A percentile compares a stretch with the other conserved stretches of the same genome.
Conservation (phyloP, 2,113 vertebrate species). For the Crotalus viridis region DNA sequence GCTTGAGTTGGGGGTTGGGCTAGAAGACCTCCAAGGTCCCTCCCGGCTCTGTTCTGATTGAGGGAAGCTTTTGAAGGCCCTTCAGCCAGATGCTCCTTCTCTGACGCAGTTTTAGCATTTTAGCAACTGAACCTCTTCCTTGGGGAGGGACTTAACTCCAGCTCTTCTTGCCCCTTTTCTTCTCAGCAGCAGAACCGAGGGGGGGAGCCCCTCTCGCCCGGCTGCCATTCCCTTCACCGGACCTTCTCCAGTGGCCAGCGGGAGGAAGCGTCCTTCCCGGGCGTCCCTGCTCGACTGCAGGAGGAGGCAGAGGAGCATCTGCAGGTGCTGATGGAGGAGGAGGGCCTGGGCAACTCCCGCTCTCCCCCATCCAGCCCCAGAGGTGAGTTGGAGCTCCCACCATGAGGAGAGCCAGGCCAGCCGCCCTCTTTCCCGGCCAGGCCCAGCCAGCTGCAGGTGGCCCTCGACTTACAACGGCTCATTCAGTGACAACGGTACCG, state of each 20-base stretch:
- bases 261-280: conserved; percentile 60
- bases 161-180: background rate
- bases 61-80: background rate
- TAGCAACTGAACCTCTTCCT: background rate
- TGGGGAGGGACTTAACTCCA: background rate
- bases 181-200: conserved; percentile 39
- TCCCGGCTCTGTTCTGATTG: background rate
- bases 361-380: conserved; percentile 70
- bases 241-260: conserved; percentile 58
- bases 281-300: conserved; percentile 59
- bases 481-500: background rate
- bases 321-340: conserved; percentile 76
- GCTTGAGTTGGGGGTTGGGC: background rate
- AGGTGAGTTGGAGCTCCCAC: conserved; percentile 48
- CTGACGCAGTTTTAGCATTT: too few species aligned
- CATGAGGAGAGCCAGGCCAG: background rate
- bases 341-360: conserved; percentile 40
- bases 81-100: background rate
- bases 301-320: conserved; percentile 68
- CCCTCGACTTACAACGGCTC: background rate
- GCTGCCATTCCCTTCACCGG: conserved; percentile 49
- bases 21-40: background rate
- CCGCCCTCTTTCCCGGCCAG: too few species aligned
- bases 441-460: too few species aligned
- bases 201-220: conserved; percentile 50